Evolutionary conservation across 2,113 vertebrate genomes (phyloP), one percentile per base, ranked within the genome.

Genomic region (Saimiri boliviensis): DNA sequence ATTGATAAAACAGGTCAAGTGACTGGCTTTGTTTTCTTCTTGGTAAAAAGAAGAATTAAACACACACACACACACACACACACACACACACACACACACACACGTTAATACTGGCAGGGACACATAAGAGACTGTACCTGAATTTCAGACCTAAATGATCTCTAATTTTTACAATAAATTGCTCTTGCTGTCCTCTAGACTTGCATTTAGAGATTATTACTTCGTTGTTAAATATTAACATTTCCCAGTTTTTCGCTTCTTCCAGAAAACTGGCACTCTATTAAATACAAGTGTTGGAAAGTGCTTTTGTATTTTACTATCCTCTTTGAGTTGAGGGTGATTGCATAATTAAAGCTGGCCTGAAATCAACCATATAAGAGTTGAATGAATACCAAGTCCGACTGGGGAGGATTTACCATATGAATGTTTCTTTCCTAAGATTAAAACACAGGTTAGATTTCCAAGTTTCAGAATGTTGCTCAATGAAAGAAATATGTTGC

Each of bases 361-460:
- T 71, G 97, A 97, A 98, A 97, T 98, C 98, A 98, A 98, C 98
- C 97, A 97, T 98, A 98, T 97, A 97, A 98, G 98, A 98, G 95
- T 98, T 98, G 98, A 98, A 98, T 97, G 71, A 96, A 97, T 97
- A 98, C 98, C 98, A 98, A 98, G 96, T 98, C 97, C 98, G 98
- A 89, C 0, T 98, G 97, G 98, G 98, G 98, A 98, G 98, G 97
- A 96, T 98, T 99, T 98, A 98, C 98, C 98, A 98, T 98, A 98
- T 98, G 97, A 98, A 98, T 98, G 98, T 98, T 98, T 97, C 97
- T 99, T 98, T 98, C 98, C 98, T 98, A 98, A 98, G 96, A 99
- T 97, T 98, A 99, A 99, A 98, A 98, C 98, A 98, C 98, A 98
- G 98, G 98, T 98, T 98, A 98, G 97, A 98, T 98, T 98, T 98